Base-by-base conservation (phyloP, 2,888 invertebrate species). In the Bimastos eiseni region DNA sequence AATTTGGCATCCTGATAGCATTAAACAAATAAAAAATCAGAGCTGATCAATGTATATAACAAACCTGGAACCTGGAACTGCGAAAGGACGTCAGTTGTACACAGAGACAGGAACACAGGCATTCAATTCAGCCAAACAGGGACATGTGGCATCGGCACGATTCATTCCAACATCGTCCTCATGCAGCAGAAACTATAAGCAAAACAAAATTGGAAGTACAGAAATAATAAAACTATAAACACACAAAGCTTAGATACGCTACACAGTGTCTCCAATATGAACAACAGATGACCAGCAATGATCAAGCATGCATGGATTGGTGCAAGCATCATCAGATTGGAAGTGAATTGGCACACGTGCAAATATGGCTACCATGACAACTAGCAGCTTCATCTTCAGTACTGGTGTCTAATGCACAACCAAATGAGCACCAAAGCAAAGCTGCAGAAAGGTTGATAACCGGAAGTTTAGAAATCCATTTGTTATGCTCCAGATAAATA, bases 91-190 rank as follows among this genome's bases (percentile, higher is more conserved):
- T 97, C 97, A 0, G 97, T n/a, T 97, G 94, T 97, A 96, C 13
- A 97, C 95, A 38, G 96, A 96, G 0, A 98, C 98, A 38, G 97
- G 97, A 89, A 99, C 98, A 95, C 99, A 98, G 93, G 96, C 97
- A 95, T 99, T 99, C 90, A 99, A 96, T 95, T 98, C 98, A 0
- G 97, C 96, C 89, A 99, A 95, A 93, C 97, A 97, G 93, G 97
- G 96, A 93, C 97, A 96, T 89, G 97, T 97, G 2, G 97, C 97
- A 93, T 96, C 96, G 1, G 97, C 98, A 90, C 99, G 96, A 95
- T 99, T 99, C 95, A 97, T 97, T 89, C 98, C 99, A 93, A 99
- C 95, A 93, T 97, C 97, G 44, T 96, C 96, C 95, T 98, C 97
- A 38, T 96, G 96, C 92, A 99, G 95, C 95, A 98, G 99, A 95